Base-by-base conservation (phyloP, 2,797 vertebrate species). In the Distichodus sexfasciatus region DNA sequence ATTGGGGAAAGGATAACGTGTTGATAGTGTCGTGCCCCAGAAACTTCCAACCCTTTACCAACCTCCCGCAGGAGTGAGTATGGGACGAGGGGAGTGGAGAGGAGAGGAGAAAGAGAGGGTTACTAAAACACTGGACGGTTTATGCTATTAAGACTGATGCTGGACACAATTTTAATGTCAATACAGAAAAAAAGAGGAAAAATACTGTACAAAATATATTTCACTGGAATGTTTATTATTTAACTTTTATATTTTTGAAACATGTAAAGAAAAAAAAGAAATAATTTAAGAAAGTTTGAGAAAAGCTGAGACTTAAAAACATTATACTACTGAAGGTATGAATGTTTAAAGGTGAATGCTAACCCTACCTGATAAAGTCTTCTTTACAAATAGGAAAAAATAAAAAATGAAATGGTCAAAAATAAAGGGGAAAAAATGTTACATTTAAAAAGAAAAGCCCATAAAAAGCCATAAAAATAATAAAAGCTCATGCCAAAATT, bases 171-270 rank as follows among this genome's bases (percentile, higher is more conserved):
- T 87, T 86, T 88, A 85, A 76, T 84, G 83, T 87, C 82, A 85
- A 31, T 46, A 51, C 43, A 76, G 80, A 70, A 75, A 75, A 61
- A 76, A 78, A 66, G 60, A 76, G 69, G 81, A 68, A 73, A 61
- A 81, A 84, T 88, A 83, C 83, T 89, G 86, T 90, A 88, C 81
- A 90, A 91, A 90, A 86, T 87, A 89, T 89, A 90, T 90, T 89
- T 91, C 86, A 89, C 84, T 81, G 88, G 89, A 90, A 91, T 90
- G 89, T 91, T 90, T 90, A 90, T 89, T 88, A 87, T 88, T 91
- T 89, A 88, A 76, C 82, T 90, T 91, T 90, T 91, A 86, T 90
- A 90, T 90, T 90, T 91, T 90, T 90, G 84, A 88, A 88, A 89
- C 79, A 82, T 89, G 86, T 87, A 87, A 87, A 88, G 79, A 85